Evolutionary conservation across 1,140 invertebrate species (phyloP).

Genomic region (Aphaenogaster rudis): DNA sequence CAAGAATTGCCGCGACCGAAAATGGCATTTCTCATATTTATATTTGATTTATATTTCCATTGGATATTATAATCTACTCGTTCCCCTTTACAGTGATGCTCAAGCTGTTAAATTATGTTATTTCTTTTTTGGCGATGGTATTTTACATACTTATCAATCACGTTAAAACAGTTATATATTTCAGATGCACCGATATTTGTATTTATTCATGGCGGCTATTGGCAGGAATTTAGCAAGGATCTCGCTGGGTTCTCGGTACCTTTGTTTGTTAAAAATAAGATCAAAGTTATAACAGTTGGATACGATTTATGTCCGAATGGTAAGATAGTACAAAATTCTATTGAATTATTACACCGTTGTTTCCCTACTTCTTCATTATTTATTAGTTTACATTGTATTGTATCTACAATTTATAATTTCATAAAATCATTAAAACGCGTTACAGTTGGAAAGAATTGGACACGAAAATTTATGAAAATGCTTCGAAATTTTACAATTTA

Average conservation of each 20-base stretch:
- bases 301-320: constrained; percentile 93
- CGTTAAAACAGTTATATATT: constrained; percentile 63
- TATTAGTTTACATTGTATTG: neutral
- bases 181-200: constrained; percentile 91
- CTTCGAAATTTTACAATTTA: neutral
- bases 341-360: constrained; percentile 1
- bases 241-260: constrained; percentile 89
- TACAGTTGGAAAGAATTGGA: neutral
- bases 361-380: constrained; percentile 85
- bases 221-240: constrained; percentile 91
- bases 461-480: neutral
- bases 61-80: neutral
- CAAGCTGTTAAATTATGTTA: neutral
- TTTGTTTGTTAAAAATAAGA: constrained; percentile 88
- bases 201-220: constrained; percentile 94
- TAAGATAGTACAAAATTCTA: constrained; percentile 77
- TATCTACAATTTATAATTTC: neutral
- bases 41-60: too few species aligned
- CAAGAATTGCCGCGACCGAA: too few species aligned
- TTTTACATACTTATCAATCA: neutral
- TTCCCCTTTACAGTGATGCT: neutral
- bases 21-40: too few species aligned
- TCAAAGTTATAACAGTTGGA: constrained; percentile 90
- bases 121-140: neutral
- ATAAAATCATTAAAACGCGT: constrained; percentile 11